These are phyloP conservation scores for Sterrhoptilus dennistouni DNA, from an alignment of 2,113 vertebrate species.

Conservation along the genomic window DNA sequence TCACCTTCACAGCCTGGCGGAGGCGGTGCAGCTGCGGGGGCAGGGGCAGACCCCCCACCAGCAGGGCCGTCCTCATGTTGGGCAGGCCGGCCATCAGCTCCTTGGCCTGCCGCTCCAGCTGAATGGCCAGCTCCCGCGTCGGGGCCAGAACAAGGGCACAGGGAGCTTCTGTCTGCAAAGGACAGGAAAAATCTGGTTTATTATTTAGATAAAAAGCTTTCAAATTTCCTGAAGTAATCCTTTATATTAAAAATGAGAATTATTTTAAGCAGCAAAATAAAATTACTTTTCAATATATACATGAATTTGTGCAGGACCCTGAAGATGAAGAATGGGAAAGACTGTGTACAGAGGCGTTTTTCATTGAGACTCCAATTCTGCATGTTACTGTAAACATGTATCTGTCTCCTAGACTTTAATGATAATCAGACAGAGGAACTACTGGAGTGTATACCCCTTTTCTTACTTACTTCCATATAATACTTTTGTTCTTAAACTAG, in stretches of 20 bases:
- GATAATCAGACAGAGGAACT: not conserved
- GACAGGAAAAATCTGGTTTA: not conserved
- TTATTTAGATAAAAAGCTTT: not conserved
- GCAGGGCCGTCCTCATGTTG: slow-evolving; percentile 89
- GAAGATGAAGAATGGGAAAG: not conserved
- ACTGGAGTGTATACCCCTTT: not conserved
- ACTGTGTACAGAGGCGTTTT: not conserved
- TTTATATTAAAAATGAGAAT: not conserved
- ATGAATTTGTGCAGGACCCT: not conserved
- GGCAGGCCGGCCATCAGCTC: slow-evolving; percentile 88
- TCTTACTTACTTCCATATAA: not conserved
- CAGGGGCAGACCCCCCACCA: slow-evolving; percentile 92
- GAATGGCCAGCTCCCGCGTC: slow-evolving; percentile 92
- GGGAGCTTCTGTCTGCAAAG: slow-evolving; percentile 69
- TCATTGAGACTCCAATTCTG: not conserved
- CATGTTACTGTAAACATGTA: not conserved
- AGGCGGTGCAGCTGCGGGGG: slow-evolving; percentile 92
- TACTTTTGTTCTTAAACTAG: not conserved
- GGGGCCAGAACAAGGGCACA: slow-evolving; percentile 88
- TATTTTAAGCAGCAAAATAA: not conserved
- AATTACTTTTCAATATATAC: not conserved
- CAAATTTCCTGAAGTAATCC: not conserved
- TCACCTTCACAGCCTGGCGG: slow-evolving; percentile 88
- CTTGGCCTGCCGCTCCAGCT: slow-evolving; percentile 92
- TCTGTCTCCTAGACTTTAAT: not conserved